Evolutionary conservation across 1,140 invertebrate species (phyloP), one percentile per base, ranked within the genome.

Genomic region (Macrostomum lignano): DNA sequence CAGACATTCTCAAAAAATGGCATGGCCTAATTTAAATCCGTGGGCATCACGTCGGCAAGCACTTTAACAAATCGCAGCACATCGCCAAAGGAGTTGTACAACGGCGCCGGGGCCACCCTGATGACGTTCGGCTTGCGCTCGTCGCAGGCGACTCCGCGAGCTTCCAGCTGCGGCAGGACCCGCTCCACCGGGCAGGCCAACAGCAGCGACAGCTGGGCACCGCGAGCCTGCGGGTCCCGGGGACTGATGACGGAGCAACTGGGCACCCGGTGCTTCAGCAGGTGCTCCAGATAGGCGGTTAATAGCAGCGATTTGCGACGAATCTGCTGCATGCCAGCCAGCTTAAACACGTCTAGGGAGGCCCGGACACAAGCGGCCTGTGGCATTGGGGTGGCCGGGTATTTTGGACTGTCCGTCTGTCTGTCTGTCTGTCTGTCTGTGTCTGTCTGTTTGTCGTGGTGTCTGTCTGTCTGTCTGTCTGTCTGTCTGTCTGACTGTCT

Each of bases 61-160:
- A n/a, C n/a, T n/a, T n/a, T n/a, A n/a, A n/a, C n/a, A n/a, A n/a
- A n/a, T n/a, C 42, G 38, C 17, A 48, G 44, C 10, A 66, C 61
- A 41, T 67, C 65, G 7, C 44, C 40, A 44, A 63, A 67, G 14
- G 57, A 57, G 41, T 65, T 66, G 49, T 67, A 67, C 5, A 67
- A 36, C 7, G 65, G 65, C 11, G 42, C 54, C 1, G 65, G 63
- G 1, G 65, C 48, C 1, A 66, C 43, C 34, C 66, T 44, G 35
- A 67, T 59, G 2, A 65, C 63, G 36, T 51, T 50, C 0, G 65
- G 64, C 17, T 52, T 47, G 21, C 65, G 43, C 22, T 63, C 52
- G 40, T 67, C 65, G 45, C 63, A 61, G 65, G 65, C 49, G 29
- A 66, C 52, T 29, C 65, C 66, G 30, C 60, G 36, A 38, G 58